A percentile compares a stretch with the other conserved stretches of the same genome.
phyloP scores from a whole-genome alignment of 1,140 invertebrate genomes.

The Hormaphis cornu region DNA sequence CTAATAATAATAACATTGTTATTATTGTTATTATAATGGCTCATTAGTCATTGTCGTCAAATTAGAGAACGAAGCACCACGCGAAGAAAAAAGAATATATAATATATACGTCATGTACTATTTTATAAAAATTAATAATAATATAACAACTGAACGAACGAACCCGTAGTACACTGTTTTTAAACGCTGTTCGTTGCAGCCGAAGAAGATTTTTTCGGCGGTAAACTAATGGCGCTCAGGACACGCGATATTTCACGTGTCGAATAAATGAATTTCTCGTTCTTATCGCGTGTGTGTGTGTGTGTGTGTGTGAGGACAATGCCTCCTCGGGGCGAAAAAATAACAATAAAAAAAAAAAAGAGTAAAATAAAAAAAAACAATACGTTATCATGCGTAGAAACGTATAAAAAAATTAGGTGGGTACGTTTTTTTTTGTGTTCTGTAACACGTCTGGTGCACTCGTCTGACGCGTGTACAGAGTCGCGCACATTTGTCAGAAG shows the following conservation, averaged over 20 bases:
- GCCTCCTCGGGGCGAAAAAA: conserved; percentile 6
- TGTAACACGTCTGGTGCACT: too few species aligned
- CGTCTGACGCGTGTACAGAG: too few species aligned
- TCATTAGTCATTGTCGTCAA: conserved; percentile 26
- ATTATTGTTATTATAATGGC: conserved; percentile 17
- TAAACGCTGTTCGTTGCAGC: too few species aligned
- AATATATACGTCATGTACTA: too few species aligned
- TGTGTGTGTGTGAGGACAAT: not conserved
- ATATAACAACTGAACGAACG: not conserved
- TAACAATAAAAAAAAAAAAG: conserved; percentile 1
- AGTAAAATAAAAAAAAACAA: too few species aligned
- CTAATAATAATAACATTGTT: too few species aligned
- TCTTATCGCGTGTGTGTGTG: not conserved
- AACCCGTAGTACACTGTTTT: too few species aligned
- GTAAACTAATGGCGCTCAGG: conserved; percentile 19
- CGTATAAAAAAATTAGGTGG: too few species aligned
- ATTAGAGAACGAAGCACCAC: conserved; percentile 8
- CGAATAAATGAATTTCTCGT: not conserved
- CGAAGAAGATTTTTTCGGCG: conserved; percentile 16
- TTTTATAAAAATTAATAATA: conserved; percentile 30
- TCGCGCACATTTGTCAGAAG: too few species aligned
- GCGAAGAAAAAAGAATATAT: conserved; percentile 23
- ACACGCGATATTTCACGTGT: conserved; percentile 22
- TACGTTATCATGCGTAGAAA: too few species aligned
- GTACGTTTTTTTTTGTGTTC: too few species aligned